These are phyloP conservation scores for Echeneis naucrates DNA, from an alignment of 2,797 vertebrate genomes.

Conservation along the genomic window DNA sequence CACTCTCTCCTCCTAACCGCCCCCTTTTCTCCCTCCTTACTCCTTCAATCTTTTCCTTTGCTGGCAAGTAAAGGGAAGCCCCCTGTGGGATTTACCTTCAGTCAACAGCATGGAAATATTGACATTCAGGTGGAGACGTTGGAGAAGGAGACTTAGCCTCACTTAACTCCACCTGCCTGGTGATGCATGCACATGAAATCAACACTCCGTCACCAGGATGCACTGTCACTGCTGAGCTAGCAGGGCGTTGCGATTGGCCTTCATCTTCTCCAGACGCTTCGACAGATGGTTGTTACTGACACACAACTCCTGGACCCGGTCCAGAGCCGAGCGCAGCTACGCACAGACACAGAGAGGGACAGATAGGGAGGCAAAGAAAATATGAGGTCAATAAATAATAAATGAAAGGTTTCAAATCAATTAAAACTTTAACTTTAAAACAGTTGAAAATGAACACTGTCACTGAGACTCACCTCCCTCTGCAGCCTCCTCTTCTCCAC, in stretches of 20 bases:
- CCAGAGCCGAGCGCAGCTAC: conserved; percentile 91
- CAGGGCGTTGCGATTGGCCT: conserved; percentile 90
- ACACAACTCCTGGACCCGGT: conserved; percentile 91
- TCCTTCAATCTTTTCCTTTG: too few species aligned
- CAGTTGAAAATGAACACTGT: too few species aligned
- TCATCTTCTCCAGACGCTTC: conserved; percentile 96
- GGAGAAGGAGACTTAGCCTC: conserved; percentile 24
- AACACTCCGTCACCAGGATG: conserved; percentile 13
- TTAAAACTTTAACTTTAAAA: too few species aligned
- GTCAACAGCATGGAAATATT: neutral
- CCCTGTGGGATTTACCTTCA: neutral
- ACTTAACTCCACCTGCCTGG: conserved; percentile 6
- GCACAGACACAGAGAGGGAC: neutral
- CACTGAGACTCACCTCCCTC: conserved; percentile 87
- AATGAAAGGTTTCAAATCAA: too few species aligned
- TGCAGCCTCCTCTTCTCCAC: conserved; percentile 94
- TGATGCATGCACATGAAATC: conserved; percentile 24
- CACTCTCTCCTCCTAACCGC: too few species aligned
- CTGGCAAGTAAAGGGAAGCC: too few species aligned
- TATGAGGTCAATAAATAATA: too few species aligned
- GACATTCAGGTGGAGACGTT: neutral
- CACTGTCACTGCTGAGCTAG: conserved; percentile 89
- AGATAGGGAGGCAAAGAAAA: too few species aligned
- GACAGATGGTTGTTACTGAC: conserved; percentile 90
- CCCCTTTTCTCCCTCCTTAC: too few species aligned